A percentile compares a stretch with the other conserved stretches of the same genome.
These are phyloP conservation scores for Hymenopus coronatus DNA, from an alignment of 2,888 invertebrate genomes.

Conservation along the genomic window DNA sequence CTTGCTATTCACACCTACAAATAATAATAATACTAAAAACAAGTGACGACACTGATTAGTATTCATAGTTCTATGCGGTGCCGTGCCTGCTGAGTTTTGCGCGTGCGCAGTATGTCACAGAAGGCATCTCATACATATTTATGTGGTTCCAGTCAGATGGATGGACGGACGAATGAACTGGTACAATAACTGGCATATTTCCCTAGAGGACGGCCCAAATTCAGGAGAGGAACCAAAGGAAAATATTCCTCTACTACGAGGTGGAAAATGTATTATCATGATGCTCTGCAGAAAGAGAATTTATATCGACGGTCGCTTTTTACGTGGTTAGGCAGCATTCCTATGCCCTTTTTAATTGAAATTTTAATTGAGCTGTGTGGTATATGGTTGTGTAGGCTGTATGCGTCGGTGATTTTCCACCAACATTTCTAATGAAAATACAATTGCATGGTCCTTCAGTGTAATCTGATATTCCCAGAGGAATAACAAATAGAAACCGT, in stretches of 20 bases:
- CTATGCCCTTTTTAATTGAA: background rate
- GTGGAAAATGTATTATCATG: background rate
- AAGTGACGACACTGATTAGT: background rate
- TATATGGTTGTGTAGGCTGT: background rate
- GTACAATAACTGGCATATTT: background rate
- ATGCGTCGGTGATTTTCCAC: background rate
- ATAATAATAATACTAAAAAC: background rate
- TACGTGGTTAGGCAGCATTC: background rate
- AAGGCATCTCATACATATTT: background rate
- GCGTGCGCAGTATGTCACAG: background rate
- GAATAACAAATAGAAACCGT: background rate
- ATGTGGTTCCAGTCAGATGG: background rate
- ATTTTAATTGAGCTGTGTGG: background rate
- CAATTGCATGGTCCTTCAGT: background rate
- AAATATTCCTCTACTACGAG: background rate
- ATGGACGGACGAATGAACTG: background rate
- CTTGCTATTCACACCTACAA: background rate
- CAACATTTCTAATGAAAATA: background rate
- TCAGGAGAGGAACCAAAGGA: background rate
- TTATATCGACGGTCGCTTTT: background rate
- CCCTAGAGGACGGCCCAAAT: background rate
- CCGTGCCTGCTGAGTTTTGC: background rate
- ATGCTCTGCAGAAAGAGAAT: background rate
- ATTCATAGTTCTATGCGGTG: background rate
- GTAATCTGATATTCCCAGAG: background rate